A percentile compares a stretch with the other conserved stretches of the same genome.
These are phyloP conservation scores for Gallinago undulata DNA, from an alignment of 2,113 vertebrate species.

Conservation along the genomic window DNA sequence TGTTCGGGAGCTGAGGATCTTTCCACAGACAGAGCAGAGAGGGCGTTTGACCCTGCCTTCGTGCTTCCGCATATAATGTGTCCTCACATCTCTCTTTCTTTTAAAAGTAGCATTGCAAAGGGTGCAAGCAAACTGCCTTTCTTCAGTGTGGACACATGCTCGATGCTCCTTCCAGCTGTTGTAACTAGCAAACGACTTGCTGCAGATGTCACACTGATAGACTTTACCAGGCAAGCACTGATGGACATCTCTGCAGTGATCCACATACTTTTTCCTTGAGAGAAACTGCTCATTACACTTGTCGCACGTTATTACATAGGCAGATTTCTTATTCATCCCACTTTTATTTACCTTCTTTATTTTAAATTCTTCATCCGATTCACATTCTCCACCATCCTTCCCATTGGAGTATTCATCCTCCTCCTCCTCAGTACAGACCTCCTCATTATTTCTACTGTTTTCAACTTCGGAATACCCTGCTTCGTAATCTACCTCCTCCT, in stretches of 20 bases:
- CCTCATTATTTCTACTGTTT: not conserved
- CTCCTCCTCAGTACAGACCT: not conserved
- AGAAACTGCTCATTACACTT: conserved; percentile 62
- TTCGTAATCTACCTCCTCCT: not conserved
- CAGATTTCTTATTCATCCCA: not conserved
- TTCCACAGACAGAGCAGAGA: conserved; percentile 70
- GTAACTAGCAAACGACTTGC: conserved; percentile 61
- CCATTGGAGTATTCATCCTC: not conserved
- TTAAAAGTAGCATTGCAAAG: conserved; percentile 69
- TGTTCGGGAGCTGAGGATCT: conserved; percentile 71
- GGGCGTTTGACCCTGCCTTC: conserved; percentile 68
- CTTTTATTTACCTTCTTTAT: not conserved
- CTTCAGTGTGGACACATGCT: conserved; percentile 59
- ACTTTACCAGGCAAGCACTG: conserved; percentile 61
- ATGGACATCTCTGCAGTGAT: conserved; percentile 61
- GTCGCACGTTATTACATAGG: conserved; percentile 34
- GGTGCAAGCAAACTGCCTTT: conserved; percentile 68
- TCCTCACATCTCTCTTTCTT: conserved; percentile 65
- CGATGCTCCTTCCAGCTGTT: conserved; percentile 71
- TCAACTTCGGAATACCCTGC: not conserved
- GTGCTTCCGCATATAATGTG: conserved; percentile 50
- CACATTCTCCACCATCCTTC: not conserved
- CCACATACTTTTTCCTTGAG: conserved; percentile 44
- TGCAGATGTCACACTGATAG: conserved; percentile 67
- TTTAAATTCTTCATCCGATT: not conserved